Evolutionary conservation across 2,888 invertebrate species (phyloP), one percentile per base, ranked within the genome.

Genomic region (Shargacucullia verbasci): DNA sequence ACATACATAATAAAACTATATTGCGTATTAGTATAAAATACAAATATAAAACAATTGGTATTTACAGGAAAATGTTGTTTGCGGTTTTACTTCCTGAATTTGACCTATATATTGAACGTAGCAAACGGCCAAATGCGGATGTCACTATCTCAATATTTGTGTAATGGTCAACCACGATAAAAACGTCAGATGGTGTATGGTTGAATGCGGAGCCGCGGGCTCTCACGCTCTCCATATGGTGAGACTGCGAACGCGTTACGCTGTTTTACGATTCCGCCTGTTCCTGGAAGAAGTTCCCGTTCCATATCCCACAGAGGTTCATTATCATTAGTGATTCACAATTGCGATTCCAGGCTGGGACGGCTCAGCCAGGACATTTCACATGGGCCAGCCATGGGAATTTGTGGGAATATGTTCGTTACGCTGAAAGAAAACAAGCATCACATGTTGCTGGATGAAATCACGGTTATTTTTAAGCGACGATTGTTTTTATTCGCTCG

Each of bases 401-500:
- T 64, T 82, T 88, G 85, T 86, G 90, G 87, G 91, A 91, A 91
- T 84, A 80, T 80, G 80, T 81, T 80, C 82, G 83, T 81, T 86
- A 83, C 82, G 77, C 84, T 81, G 73, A 88, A 85, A 88, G 88
- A 88, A 88, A 89, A 90, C 88, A 88, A 84, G 77, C 85, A 85
- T 90, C 93, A 94, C 91, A 92, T 93, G 92, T 90, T 92, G 83
- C 76, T 74, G 76, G 86, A 94, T 94, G 93, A 93, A 94, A 94
- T 94, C 94, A 94, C 93, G 90, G 92, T 88, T 94, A 94, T 94
- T 94, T 94, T 93, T 92, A 90, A 90, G 90, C 90, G 89, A 89
- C 87, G 92, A 92, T 93, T 93, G 93, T 94, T 94, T 94, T 94
- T 93, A 94, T 94, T 94, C 90, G 92, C 83, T 88, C 91, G 92